Conservation (phyloP, 2,797 vertebrate genomes). For the Morus bassanus region DNA sequence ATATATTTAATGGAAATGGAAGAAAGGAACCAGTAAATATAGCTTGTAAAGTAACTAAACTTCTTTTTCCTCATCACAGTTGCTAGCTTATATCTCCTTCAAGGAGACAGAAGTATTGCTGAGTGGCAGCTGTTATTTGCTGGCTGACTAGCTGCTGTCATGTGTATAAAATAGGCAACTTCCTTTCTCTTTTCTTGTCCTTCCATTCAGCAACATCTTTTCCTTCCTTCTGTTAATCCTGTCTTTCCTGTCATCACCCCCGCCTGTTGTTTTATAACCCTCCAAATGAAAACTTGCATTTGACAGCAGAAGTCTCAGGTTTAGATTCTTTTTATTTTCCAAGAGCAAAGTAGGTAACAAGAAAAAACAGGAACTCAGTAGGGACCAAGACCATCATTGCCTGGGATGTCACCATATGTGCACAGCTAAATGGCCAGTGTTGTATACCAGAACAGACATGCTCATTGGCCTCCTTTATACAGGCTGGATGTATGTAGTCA, state of each 20-base stretch:
- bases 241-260: neutral
- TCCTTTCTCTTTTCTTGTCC: neutral
- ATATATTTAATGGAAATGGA: neutral
- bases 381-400: neutral
- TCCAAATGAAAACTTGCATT: neutral
- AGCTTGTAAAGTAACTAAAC: neutral
- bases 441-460: neutral
- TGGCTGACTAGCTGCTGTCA: constrained; percentile 27
- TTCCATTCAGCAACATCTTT: constrained; percentile 19
- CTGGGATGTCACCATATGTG: neutral
- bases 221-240: constrained; percentile 29
- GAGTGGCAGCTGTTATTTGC: constrained; percentile 31
- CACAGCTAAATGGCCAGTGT: neutral
- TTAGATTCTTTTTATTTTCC: neutral
- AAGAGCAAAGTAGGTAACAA: neutral
- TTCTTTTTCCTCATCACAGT: neutral
- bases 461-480: neutral
- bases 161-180: neutral
- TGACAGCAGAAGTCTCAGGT: neutral
- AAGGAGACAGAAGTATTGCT: constrained; percentile 11
- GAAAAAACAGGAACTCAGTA: neutral
- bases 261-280: neutral
- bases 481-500: neutral
- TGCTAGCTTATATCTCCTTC: neutral
- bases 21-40: neutral